These are phyloP conservation scores for Apogon hyalosoma DNA, from an alignment of 2,797 vertebrate species.

Conservation along the genomic window DNA sequence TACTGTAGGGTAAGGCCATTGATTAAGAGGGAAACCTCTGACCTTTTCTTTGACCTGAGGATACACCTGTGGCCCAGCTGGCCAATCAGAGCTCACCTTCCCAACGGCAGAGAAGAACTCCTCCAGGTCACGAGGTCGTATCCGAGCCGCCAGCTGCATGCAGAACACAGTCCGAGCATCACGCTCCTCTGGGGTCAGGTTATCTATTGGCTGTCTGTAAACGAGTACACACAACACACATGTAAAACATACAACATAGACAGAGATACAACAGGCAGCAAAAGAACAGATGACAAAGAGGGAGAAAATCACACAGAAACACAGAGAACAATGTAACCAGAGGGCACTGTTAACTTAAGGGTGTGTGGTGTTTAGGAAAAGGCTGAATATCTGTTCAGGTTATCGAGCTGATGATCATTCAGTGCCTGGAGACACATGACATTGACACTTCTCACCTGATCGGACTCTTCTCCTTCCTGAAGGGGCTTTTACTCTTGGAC, in stretches of 20 bases:
- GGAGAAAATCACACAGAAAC: not conserved
- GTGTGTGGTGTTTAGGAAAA: no score
- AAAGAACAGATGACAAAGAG: not conserved
- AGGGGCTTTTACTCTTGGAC: slow-evolving; percentile 94
- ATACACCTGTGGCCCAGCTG: not conserved
- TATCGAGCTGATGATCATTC: no score
- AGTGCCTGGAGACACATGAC: no score
- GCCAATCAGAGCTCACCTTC: slow-evolving; percentile 80
- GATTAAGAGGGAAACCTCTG: no score
- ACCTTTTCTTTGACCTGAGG: not conserved
- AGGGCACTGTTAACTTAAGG: no score
- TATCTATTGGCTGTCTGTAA: slow-evolving; percentile 91
- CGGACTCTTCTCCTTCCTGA: slow-evolving; percentile 94
- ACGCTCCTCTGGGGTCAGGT: slow-evolving; percentile 95
- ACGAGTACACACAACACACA: not conserved
- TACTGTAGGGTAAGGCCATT: no score
- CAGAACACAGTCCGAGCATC: slow-evolving; percentile 97
- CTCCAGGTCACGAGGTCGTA: slow-evolving; percentile 94
- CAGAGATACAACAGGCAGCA: not conserved
- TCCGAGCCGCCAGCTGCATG: slow-evolving; percentile 97
- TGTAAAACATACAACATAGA: not conserved
- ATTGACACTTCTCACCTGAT: slow-evolving; percentile 82
- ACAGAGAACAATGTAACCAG: not conserved
- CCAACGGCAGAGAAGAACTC: slow-evolving; percentile 98
- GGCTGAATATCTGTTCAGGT: no score